Evolutionary conservation across 2,888 invertebrate species (phyloP), one percentile per base, ranked within the genome.

Genomic region (Stenoptilia bipunctidactyla): DNA sequence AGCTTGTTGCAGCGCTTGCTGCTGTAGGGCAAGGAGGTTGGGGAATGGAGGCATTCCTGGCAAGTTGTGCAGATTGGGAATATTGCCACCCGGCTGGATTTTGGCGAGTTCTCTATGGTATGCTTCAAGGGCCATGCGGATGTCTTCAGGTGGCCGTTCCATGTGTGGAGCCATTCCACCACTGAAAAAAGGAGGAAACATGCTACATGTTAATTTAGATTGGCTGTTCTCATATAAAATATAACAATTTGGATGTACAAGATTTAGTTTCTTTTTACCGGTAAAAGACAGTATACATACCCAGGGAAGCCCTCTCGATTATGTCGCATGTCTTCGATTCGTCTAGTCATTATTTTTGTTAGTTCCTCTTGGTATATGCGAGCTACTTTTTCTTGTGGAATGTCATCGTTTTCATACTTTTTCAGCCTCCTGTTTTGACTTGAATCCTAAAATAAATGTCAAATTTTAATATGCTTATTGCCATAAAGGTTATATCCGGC

Each of bases 341-440:
- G 76, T 56, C 91, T 82, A 37, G 90, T 93, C 90, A 97, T 96
- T 40, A 98, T 88, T 67, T 97, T 97, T 43, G 94, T 92, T 47
- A 97, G 84, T 67, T 98, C 97, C 65, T 97, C 96, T 61, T 97
- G 96, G 67, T 97, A 97, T 60, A 97, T 94, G 60, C 96, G 88
- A 34, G 93, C 92, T 57, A 97, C 95, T 75, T 97, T 96, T 66
- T 98, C 98, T 66, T 97, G 97, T 30, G 97, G 93, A 77, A 97
- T 93, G 83, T 97, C 97, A 72, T 93, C 95, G 75, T 94, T 94
- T 72, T 94, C 93, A 77, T 94, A 94, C 58, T 94, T 93, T 64
- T 93, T 91, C 63, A 93, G 82, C 66, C 92, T 88, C 67, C 92
- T 86, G 57, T 89, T 92, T 65, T 91, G 89, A 60, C 89, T 87